Percentiles rank a stretch among this genome's conserved stretches.
phyloP scores from a whole-genome alignment of 2,797 vertebrate species.

The Danionella dracula region DNA sequence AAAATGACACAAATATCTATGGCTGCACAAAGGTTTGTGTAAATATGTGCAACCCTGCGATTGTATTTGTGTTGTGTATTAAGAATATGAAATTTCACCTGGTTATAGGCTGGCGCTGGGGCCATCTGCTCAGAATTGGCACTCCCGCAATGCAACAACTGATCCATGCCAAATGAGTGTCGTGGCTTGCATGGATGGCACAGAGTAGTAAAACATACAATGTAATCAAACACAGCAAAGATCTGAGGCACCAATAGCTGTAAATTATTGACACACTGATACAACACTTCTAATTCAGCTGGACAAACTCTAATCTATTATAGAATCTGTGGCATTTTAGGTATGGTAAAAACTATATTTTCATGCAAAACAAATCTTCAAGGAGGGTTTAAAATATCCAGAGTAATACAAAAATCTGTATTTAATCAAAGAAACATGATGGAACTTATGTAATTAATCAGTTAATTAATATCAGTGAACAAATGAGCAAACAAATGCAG shows the following conservation, averaged over 20 bases:
- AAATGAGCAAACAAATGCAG: too few relatives aligned
- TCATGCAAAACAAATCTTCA: too few relatives aligned
- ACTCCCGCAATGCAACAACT: conserved; percentile 16
- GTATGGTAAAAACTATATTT: too few relatives aligned
- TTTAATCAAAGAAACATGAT: too few relatives aligned
- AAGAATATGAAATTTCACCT: conserved; percentile 4
- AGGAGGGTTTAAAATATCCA: too few relatives aligned
- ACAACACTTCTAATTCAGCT: background rate
- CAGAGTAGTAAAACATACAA: conserved; percentile 34
- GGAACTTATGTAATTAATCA: too few relatives aligned
- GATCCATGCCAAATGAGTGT: conserved; percentile 34
- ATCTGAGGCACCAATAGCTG: background rate
- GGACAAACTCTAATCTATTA: too few relatives aligned
- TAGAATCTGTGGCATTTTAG: too few relatives aligned
- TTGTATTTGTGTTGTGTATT: conserved; percentile 1
- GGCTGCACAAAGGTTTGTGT: background rate
- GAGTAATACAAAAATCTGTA: too few relatives aligned
- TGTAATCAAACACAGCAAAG: background rate
- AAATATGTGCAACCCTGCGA: conserved; percentile 19
- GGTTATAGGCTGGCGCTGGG: background rate
- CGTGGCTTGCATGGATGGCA: conserved; percentile 41
- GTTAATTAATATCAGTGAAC: too few relatives aligned
- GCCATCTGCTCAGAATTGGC: conserved; percentile 24
- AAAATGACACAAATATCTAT: background rate
- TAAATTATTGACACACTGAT: background rate